Evolutionary conservation across 2,113 vertebrate species (phyloP).

Genomic region (Peromyscus leucopus): DNA sequence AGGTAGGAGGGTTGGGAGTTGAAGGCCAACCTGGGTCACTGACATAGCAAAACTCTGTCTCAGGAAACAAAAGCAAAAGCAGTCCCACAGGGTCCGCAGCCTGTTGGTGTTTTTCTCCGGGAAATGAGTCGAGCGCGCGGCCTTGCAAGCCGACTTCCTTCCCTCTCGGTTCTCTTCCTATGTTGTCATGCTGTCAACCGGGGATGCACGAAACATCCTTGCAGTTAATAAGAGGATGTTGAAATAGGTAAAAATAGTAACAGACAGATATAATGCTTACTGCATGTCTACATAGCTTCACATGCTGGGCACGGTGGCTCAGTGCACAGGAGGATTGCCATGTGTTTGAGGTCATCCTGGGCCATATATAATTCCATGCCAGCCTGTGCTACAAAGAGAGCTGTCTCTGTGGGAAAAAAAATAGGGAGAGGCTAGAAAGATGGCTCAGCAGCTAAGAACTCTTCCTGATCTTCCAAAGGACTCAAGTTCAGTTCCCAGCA

Average conservation of each 20-base stretch:
- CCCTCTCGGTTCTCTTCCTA: background rate
- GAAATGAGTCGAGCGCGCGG: background rate
- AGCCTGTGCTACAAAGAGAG: background rate
- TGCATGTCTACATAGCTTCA: background rate
- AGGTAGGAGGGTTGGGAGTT: background rate
- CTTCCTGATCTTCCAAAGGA: background rate
- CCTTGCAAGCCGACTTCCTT: background rate
- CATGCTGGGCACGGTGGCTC: background rate
- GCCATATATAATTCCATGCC: background rate
- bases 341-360: background rate
- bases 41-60: background rate
- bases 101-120: background rate
- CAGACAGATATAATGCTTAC: background rate
- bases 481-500: background rate
- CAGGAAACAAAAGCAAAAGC: background rate
- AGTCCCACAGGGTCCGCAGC: background rate
- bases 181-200: background rate
- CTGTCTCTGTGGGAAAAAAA: background rate
- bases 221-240: background rate
- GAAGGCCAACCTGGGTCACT: background rate
- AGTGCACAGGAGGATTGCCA: background rate
- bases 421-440: background rate
- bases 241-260: slow-evolving; percentile 43
- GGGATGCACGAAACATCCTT: background rate
- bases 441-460: background rate